phyloP scores from a whole-genome alignment of 2,797 vertebrate genomes.

The Nothura maculosa region DNA sequence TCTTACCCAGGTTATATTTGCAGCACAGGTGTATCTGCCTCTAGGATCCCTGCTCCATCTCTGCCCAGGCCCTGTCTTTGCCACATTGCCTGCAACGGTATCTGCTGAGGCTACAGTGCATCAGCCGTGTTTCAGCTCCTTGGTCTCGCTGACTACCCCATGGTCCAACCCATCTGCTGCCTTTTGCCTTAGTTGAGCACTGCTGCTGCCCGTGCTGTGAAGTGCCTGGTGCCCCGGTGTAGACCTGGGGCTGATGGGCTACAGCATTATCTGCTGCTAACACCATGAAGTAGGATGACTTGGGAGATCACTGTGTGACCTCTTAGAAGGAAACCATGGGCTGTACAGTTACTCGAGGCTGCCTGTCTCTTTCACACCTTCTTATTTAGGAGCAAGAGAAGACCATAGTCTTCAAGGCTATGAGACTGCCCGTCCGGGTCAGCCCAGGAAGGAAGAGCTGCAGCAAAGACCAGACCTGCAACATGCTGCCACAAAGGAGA shows the following conservation, averaged over 20 bases:
- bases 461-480: background rate
- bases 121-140: too few relatives aligned
- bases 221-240: background rate
- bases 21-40: background rate
- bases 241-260: background rate
- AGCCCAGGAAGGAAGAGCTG: background rate
- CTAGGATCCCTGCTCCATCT: background rate
- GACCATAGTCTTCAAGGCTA: background rate
- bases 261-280: too few relatives aligned
- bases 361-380: background rate
- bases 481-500: background rate
- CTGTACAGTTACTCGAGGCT: background rate
- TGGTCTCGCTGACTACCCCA: too few relatives aligned
- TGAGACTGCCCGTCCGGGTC: background rate
- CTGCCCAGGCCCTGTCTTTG: background rate
- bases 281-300: too few relatives aligned
- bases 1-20: background rate
- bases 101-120: background rate
- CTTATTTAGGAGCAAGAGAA: background rate
- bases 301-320: background rate
- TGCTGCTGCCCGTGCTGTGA: too few relatives aligned
- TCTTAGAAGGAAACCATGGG: background rate
- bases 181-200: background rate
- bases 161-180: background rate
- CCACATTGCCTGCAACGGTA: background rate